These are phyloP conservation scores for Bellardia bayeri DNA, from an alignment of 2,888 invertebrate genomes.

Conservation along the genomic window DNA sequence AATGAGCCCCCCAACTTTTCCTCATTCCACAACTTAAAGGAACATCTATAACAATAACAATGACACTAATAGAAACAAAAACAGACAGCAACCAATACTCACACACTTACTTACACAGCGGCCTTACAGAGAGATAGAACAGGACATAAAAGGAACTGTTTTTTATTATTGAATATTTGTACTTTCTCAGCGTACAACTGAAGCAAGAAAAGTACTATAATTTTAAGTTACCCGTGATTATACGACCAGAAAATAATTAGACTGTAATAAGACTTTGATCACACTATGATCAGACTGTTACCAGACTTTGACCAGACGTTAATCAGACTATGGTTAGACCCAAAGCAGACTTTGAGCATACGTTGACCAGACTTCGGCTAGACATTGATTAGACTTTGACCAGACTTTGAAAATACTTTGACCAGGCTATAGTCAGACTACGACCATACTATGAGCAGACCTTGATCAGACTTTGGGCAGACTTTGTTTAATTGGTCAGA, in stretches of 20 bases:
- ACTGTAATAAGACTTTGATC: background rate
- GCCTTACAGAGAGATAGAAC: background rate
- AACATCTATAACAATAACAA: slow-evolving; percentile 77
- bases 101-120: background rate
- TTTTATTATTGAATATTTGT: background rate
- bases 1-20: slow-evolving; percentile 16
- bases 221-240: no score
- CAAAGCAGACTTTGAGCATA: background rate
- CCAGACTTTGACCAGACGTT: background rate
- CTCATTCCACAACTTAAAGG: slow-evolving; percentile 66
- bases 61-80: slow-evolving; percentile 65
- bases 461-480: background rate
- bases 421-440: background rate
- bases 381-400: background rate
- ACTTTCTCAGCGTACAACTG: background rate
- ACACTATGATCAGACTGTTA: background rate
- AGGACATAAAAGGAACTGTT: background rate
- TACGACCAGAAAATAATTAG: background rate
- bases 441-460: background rate
- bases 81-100: slow-evolving; percentile 2
- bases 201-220: background rate
- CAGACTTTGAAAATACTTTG: background rate
- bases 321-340: background rate
- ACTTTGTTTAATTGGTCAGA: background rate
- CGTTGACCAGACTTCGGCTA: background rate